phyloP scores from a whole-genome alignment of 2,888 invertebrate genomes.

The Lepeophtheirus nordmannii region DNA sequence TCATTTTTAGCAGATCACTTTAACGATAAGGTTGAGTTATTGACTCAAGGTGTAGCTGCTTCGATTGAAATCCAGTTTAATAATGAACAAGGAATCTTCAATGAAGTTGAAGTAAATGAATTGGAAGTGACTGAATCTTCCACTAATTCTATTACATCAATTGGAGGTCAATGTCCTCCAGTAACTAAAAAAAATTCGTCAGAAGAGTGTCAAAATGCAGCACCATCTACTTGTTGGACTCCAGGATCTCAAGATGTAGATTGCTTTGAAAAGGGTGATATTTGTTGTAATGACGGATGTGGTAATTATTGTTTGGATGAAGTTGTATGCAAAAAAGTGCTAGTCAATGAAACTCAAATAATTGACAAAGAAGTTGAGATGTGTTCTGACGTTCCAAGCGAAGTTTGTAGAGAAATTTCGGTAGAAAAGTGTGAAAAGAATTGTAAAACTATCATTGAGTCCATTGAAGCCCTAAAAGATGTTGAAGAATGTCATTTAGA shows the following conservation, averaged over 20 bases:
- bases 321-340: background rate
- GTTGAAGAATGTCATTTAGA: background rate
- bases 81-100: background rate
- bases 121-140: background rate
- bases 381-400: background rate
- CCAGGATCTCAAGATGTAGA: background rate
- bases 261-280: background rate
- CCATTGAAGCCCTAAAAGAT: background rate
- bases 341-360: background rate
- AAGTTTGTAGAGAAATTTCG: background rate
- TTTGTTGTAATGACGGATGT: background rate
- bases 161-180: background rate
- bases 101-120: background rate
- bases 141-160: background rate
- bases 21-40: too few relatives aligned
- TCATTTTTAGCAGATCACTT: too few relatives aligned
- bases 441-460: background rate
- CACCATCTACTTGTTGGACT: background rate
- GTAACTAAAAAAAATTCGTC: background rate
- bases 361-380: background rate
- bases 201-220: background rate
- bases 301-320: slow-evolving; percentile 4
- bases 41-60: background rate
- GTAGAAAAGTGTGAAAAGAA: background rate
- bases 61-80: background rate